A percentile compares a stretch with the other conserved stretches of the same genome.
Conservation (phyloP, 2,888 invertebrate genomes). For the Prenolepis imparis region DNA sequence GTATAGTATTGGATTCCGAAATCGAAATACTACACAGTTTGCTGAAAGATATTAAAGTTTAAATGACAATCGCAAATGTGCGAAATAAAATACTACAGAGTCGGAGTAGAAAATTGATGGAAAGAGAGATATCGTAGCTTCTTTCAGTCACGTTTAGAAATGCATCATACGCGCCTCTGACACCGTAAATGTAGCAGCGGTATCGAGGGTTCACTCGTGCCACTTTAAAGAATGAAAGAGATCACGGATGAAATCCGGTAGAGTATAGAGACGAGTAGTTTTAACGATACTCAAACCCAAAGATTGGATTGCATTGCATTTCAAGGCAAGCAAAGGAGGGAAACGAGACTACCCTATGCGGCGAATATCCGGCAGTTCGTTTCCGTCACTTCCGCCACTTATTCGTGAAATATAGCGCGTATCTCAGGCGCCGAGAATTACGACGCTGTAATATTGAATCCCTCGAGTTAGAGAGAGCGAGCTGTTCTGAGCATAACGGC, state of each 20-base stretch:
- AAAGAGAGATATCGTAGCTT: neutral
- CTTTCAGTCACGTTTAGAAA: neutral
- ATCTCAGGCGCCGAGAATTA: conserved; percentile 48
- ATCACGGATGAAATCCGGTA: conserved; percentile 14
- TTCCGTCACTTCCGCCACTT: conserved; percentile 59
- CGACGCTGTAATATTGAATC: conserved; percentile 59
- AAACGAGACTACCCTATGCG: conserved; percentile 65
- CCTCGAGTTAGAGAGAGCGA: conserved; percentile 36
- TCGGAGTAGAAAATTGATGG: conserved; percentile 14
- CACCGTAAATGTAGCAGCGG: conserved; percentile 23
- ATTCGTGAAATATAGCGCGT: conserved; percentile 57
- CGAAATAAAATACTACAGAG: neutral
- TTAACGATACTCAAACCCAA: conserved; percentile 66
- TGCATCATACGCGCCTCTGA: neutral
- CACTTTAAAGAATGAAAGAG: conserved; percentile 48
- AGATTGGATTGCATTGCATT: conserved; percentile 66
- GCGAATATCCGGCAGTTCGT: conserved; percentile 66
- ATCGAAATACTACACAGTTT: neutral
- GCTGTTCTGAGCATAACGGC: conserved; percentile 25
- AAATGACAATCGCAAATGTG: conserved; percentile 3
- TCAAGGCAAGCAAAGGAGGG: conserved; percentile 13
- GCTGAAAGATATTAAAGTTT: neutral
- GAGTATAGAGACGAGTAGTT: conserved; percentile 51
- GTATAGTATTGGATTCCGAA: neutral
- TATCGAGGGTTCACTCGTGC: neutral